A percentile compares a stretch with the other conserved stretches of the same genome.
Conservation (phyloP, 2,113 vertebrate genomes). For the Dromas ardeola region DNA sequence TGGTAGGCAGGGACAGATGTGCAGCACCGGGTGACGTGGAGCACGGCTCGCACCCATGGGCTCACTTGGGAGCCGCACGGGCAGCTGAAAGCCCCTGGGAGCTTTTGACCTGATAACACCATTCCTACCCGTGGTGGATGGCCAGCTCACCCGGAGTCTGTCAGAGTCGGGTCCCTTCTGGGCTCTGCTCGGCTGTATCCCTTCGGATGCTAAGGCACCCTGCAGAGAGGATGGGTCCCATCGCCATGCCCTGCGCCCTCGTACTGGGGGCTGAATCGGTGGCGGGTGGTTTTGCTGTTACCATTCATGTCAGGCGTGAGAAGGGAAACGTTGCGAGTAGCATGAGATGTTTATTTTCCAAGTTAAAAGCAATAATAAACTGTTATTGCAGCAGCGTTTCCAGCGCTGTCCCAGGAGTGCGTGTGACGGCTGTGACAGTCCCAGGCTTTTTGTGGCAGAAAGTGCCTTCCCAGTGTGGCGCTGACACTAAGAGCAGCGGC, state of each 20-base stretch:
- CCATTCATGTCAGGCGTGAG: background rate
- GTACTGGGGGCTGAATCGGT: background rate
- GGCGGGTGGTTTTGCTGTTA: background rate
- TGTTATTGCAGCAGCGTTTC: conserved; percentile 24
- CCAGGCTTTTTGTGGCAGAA: background rate
- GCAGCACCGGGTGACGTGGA: rapidly evolving
- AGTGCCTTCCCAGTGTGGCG: background rate
- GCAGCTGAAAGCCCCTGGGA: background rate
- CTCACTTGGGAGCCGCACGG: rapidly evolving
- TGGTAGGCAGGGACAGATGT: background rate
- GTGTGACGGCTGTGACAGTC: background rate
- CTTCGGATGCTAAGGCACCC: background rate
- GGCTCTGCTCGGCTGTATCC: background rate
- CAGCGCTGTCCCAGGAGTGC: background rate
- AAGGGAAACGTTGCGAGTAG: background rate
- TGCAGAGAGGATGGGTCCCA: background rate
- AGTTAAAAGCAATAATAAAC: conserved; percentile 63
- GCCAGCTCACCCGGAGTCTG: rapidly evolving
- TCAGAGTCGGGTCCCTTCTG: rapidly evolving
- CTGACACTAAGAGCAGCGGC: background rate
- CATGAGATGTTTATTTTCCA: conserved; percentile 23
- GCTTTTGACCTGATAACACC: background rate
- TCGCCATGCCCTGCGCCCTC: rapidly evolving
- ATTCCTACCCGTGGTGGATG: rapidly evolving
- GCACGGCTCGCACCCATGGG: rapidly evolving